Conservation (phyloP, 2,888 invertebrate genomes). For the Pollenia labialis region DNA sequence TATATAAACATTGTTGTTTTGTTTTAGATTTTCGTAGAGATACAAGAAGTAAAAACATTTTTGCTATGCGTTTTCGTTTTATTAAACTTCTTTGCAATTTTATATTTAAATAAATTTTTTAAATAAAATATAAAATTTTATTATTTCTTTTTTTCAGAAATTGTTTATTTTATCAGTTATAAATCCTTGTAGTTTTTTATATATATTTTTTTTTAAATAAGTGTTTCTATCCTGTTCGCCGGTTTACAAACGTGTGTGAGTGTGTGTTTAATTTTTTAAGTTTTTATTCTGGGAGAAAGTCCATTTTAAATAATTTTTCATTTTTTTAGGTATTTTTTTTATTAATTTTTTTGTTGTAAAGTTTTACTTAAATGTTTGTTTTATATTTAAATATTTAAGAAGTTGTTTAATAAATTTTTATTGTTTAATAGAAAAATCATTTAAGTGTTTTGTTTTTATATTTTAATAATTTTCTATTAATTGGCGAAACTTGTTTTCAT, state of each 20-base stretch:
- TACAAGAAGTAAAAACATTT: slow-evolving; percentile 61
- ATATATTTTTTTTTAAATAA: slow-evolving; percentile 63
- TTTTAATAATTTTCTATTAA: slow-evolving; percentile 67
- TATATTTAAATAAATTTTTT: slow-evolving; percentile 32
- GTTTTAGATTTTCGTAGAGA: slow-evolving; percentile 56
- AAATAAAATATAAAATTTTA: slow-evolving; percentile 58
- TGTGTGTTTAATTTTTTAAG: slow-evolving; percentile 55
- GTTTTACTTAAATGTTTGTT: slow-evolving; percentile 56
- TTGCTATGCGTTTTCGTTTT: slow-evolving; percentile 62
- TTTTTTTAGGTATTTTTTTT: slow-evolving; percentile 36
- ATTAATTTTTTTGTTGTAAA: slow-evolving; percentile 51
- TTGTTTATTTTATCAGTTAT: slow-evolving; percentile 50
- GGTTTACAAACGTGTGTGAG: slow-evolving; percentile 72
- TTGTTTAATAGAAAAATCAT: slow-evolving; percentile 66
- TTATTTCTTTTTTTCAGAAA: slow-evolving; percentile 48
- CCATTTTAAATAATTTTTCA: slow-evolving; percentile 51
- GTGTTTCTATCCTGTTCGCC: slow-evolving; percentile 74
- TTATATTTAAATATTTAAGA: slow-evolving; percentile 61
- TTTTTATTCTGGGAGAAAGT: slow-evolving; percentile 51
- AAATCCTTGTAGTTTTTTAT: slow-evolving; percentile 48
- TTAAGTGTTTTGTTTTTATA: slow-evolving; percentile 30
- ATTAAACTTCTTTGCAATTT: slow-evolving; percentile 36
- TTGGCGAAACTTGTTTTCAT: slow-evolving; percentile 46
- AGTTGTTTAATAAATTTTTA: slow-evolving; percentile 59
- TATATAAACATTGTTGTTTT: slow-evolving; percentile 35